phyloP scores from a whole-genome alignment of 2,888 invertebrate genomes.

The Eurytoma californica region DNA sequence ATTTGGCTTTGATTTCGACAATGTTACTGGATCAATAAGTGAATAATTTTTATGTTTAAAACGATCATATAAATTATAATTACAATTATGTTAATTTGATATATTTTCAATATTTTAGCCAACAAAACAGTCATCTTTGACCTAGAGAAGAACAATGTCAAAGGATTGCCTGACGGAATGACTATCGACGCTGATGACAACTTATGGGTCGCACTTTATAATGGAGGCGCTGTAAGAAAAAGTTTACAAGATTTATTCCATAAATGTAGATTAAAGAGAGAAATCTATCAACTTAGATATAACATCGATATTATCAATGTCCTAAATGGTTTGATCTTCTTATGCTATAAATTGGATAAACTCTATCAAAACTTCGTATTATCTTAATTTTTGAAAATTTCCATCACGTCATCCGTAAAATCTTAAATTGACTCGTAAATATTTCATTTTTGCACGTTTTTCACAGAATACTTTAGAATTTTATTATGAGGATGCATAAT shows the following conservation, averaged over 20 bases:
- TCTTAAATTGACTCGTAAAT: too few species aligned
- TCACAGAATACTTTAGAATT: too few species aligned
- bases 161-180: constrained; percentile 85
- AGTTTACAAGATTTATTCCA: constrained; percentile 29
- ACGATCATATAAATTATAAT: neutral
- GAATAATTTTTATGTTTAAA: constrained; percentile 67
- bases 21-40: constrained; percentile 78
- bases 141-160: constrained; percentile 77
- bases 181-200: constrained; percentile 87
- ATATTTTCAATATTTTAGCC: constrained; percentile 72
- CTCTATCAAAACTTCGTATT: too few species aligned
- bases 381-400: too few species aligned
- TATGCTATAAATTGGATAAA: too few species aligned
- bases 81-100: neutral
- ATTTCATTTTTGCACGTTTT: too few species aligned
- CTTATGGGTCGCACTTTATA: constrained; percentile 84
- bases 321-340: too few species aligned
- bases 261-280: neutral
- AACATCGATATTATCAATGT: too few species aligned
- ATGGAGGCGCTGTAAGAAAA: constrained; percentile 80
- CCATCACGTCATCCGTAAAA: too few species aligned
- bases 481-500: too few species aligned
- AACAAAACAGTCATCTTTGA: constrained; percentile 79
- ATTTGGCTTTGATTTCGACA: constrained; percentile 83
- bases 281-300: too few species aligned